Evolutionary conservation across 2,888 invertebrate genomes (phyloP), one percentile per base, ranked within the genome.

Genomic region (Cephalotes varians): DNA sequence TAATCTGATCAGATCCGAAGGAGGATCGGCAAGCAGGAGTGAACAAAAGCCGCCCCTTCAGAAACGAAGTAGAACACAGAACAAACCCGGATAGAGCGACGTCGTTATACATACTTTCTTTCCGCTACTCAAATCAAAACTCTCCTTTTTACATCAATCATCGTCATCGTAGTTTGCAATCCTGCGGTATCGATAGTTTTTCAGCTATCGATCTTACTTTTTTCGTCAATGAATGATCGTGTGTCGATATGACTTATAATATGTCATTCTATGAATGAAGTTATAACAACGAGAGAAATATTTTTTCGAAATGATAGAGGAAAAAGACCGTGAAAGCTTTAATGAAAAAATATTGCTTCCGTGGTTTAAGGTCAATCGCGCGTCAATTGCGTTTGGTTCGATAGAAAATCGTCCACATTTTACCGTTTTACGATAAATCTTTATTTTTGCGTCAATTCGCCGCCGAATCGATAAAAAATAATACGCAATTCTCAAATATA

Each of bases 1-100:
- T 93, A 93, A 93, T 93, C 92, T 91, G 92, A 93, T 93, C 92
- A 86, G 87, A 91, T 91, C 90, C 90, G n/a, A 85, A 89, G 87
- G 89, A 89, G 88, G 86, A 85, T 86, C 83, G 86, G 83, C 85
- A 85, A 51, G 60, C 77, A 47, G 15, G 21, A 62, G 71, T 82
- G 92, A 93, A 93, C 93, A 93, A 92, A 93, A 93, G 91, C 90
- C 84, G 67, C 86, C 88, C 82, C 88, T 65, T 82, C 84, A 82
- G 88, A 84, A 84, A 87, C 87, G 87, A 92, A 92, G 88, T 90
- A 89, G 90, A 85, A 86, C 90, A 91, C 90, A 91, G 87, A 91
- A 91, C 91, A 91, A 92, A 90, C 90, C 90, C 90, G 89, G 91
- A 90, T 88, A 85, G 86, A 91, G 85, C 90, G 91, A 91, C 92